These are phyloP conservation scores for Drosophila nigromelanica DNA, from an alignment of 1,140 invertebrate genomes.

Conservation along the genomic window DNA sequence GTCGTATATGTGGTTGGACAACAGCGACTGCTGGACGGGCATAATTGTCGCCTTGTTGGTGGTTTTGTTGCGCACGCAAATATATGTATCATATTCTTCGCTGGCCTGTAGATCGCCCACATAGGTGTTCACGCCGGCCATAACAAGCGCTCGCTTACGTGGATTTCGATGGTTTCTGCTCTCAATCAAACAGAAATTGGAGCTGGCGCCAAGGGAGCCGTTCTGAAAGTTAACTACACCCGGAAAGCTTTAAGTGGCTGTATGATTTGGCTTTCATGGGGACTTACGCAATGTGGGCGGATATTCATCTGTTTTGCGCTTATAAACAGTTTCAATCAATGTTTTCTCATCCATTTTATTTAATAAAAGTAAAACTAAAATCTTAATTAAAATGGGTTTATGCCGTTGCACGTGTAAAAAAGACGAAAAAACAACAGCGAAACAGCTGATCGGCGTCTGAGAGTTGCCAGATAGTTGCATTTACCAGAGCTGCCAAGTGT, in stretches of 20 bases:
- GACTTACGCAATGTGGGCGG: slow-evolving; percentile 60
- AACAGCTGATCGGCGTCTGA: slow-evolving; percentile 4
- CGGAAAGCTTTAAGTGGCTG: background rate
- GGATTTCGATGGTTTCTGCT: slow-evolving; percentile 7
- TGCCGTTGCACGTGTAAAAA: slow-evolving; percentile 40
- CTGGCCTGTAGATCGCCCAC: slow-evolving; percentile 51
- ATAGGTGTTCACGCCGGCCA: slow-evolving; percentile 52
- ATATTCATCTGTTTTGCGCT: slow-evolving; percentile 22
- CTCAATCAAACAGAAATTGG: slow-evolving; percentile 41
- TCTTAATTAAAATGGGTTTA: slow-evolving; percentile 1
- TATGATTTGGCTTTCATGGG: background rate
- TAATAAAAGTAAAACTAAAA: slow-evolving; percentile 1
- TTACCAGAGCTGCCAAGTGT: background rate
- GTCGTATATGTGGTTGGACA: slow-evolving; percentile 67
- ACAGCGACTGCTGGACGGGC: slow-evolving; percentile 60
- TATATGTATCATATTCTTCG: slow-evolving; percentile 62
- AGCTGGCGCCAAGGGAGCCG: slow-evolving; percentile 50
- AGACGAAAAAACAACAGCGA: slow-evolving; percentile 8
- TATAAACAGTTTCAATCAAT: slow-evolving; percentile 46
- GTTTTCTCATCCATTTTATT: slow-evolving; percentile 65
- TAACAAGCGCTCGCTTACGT: slow-evolving; percentile 50
- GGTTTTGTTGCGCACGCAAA: slow-evolving; percentile 64
- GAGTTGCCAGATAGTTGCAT: slow-evolving; percentile 23
- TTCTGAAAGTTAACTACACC: slow-evolving; percentile 75
- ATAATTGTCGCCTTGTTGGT: slow-evolving; percentile 69